Evolutionary conservation across 2,888 invertebrate genomes (phyloP).

Genomic region (Zeuzera pyrina): DNA sequence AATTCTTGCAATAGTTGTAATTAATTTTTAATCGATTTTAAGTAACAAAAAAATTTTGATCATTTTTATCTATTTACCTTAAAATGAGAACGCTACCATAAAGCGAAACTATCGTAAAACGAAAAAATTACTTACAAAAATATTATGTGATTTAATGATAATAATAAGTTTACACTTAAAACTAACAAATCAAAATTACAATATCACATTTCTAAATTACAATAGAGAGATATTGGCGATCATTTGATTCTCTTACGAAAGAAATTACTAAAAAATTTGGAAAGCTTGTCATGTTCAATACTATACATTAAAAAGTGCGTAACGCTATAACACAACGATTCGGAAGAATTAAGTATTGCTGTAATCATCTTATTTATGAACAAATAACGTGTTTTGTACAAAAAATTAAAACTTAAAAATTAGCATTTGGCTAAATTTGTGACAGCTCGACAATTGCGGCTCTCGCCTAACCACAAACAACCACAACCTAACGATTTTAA

Average conservation of each 20-base stretch:
- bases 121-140: conserved; percentile 70
- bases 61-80: conserved; percentile 61
- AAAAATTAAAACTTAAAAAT: conserved; percentile 40
- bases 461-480: conserved; percentile 39
- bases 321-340: conserved; percentile 48
- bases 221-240: conserved; percentile 72
- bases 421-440: conserved; percentile 61
- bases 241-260: conserved; percentile 34
- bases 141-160: conserved; percentile 52
- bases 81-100: conserved; percentile 62
- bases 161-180: conserved; percentile 65
- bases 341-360: conserved; percentile 67
- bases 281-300: conserved; percentile 42
- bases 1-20: conserved; percentile 71
- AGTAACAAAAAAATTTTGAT: conserved; percentile 68
- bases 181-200: conserved; percentile 62
- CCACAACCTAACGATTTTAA: conserved; percentile 63
- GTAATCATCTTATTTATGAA: conserved; percentile 28
- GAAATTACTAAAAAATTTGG: conserved; percentile 37
- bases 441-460: conserved; percentile 41
- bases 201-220: conserved; percentile 74
- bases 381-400: conserved; percentile 38
- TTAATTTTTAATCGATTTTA: conserved; percentile 71
- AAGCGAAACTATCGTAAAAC: conserved; percentile 65
- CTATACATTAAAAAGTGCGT: conserved; percentile 46